Evolutionary conservation across 2,888 invertebrate genomes (phyloP), one percentile per base, ranked within the genome.

Genomic region (Polyommatus iphigenia): DNA sequence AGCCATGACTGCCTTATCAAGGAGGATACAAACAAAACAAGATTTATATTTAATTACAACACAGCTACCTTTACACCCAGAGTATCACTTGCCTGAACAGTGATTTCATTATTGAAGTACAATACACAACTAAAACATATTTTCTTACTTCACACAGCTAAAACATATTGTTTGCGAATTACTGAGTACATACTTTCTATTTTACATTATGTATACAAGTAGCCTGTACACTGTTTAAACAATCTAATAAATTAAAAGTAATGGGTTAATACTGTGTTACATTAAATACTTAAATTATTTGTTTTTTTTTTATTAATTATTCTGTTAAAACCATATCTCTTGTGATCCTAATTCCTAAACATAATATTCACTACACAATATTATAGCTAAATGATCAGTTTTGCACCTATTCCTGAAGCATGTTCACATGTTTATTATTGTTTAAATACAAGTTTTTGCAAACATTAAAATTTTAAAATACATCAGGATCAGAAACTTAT

Each of bases 191-290:
- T 57, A 41, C 57, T 6, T 57, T 57, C 6, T n/a, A 59, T 59
- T 20, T 57, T 59, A 57, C 18, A 57, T 57, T 57, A 20, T 6
- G 7, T 7, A 3, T 59, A 59, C 7, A 59, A 59, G n/a, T 59
- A 46, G 59, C 20, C 4, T 10, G 1, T 62, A 62, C 24, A 62
- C n/a, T 59, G 4, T 59, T 10, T 24, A 62, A 24, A 62, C 24
- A 62, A 62, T 62, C 20, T 62, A 62, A 24, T 62, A 4, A 24
- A 62, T 24, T 24, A 62, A 20, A 62, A 62, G 1, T 62, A 29
- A 67, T 67, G 13, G 62, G 29, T 18, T 67, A 67, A 67, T 67
- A 32, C 67, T 67, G 67, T 67, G 67, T 67, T 67, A 32, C 29
- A 67, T 62, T 24, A 59, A 59, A 59, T 20, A 20, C 20, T 59